phyloP scores from a whole-genome alignment of 1,140 invertebrate species.

The Zaprionus africanus region DNA sequence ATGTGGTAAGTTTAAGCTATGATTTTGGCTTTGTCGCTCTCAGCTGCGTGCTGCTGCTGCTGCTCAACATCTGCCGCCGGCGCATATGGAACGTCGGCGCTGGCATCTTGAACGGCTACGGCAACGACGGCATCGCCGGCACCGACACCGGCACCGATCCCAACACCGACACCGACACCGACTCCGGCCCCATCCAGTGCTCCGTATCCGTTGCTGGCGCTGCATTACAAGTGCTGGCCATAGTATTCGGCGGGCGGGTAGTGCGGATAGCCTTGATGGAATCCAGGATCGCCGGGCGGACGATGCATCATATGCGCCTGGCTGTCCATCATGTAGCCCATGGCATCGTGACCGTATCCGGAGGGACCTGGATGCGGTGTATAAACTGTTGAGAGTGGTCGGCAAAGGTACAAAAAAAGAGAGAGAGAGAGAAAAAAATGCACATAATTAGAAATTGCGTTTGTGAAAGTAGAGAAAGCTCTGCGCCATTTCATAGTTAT shows the following conservation, averaged over 20 bases:
- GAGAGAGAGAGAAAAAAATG: constrained; percentile 82
- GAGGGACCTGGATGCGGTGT: constrained; percentile 95
- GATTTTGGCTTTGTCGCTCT: constrained; percentile 78
- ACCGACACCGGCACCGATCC: neutral
- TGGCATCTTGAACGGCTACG: neutral
- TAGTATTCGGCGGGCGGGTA: constrained; percentile 95
- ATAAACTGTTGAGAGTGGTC: constrained; percentile 88
- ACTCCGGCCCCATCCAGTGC: constrained; percentile 16
- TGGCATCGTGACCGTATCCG: constrained; percentile 97
- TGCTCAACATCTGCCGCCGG: constrained; percentile 4
- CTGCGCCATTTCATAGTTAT: constrained; percentile 75
- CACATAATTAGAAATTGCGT: constrained; percentile 84
- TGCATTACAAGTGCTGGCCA: constrained; percentile 93
- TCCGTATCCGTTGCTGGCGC: constrained; percentile 38
- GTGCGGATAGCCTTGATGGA: constrained; percentile 95
- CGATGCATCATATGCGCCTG: constrained; percentile 97
- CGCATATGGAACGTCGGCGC: neutral
- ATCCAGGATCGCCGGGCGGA: constrained; percentile 94
- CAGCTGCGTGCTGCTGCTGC: constrained; percentile 30
- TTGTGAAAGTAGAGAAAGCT: constrained; percentile 33
- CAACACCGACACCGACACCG: neutral
- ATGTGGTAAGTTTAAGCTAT: constrained; percentile 77
- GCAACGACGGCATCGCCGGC: neutral
- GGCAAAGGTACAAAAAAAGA: constrained; percentile 4
- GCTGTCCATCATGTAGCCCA: constrained; percentile 99